Evolutionary conservation across 2,888 invertebrate species (phyloP), one percentile per base, ranked within the genome.

Genomic region (Parnassius orleans): DNA sequence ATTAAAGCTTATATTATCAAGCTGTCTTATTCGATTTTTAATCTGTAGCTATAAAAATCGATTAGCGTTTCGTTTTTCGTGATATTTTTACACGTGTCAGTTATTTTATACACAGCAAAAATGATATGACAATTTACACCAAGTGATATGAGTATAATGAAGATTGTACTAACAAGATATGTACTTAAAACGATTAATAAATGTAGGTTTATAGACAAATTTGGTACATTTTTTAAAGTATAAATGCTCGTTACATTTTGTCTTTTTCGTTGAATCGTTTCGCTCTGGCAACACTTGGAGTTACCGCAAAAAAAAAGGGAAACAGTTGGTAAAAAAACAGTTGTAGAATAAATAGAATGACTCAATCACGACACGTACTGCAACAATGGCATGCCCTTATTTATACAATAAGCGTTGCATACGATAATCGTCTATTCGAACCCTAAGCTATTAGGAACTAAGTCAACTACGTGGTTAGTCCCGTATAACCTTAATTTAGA

Each of bases 341-440:
- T 75, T 48, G 7, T 9, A 76, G 74, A 75, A 3, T 33, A 33
- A 75, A 78, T 75, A 70, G 55, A 71, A 77, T 83, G 90, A 90
- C 90, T 89, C 89, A 82, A 83, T 85, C 90, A 90, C 90, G 89
- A 90, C 83, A 81, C 84, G 91, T 91, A 91, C 88, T 91, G 90
- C 91, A 91, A 90, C 90, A 81, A 85, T 80, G 86, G 86, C 84
- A 83, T 79, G 83, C 87, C 88, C 90, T 88, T 90, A 90, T 91
- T 84, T 76, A 85, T 87, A 88, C 86, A 91, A 91, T 91, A 91
- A 91, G 91, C 90, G 91, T 91, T 91, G 91, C 90, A 91, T 91
- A 91, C 91, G 86, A 81, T 71, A 76, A 84, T 89, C 89, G 90
- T 83, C 76, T 74, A 62, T 68, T 64, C 75, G 76, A 72, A 72